These are phyloP conservation scores for Idris sp. DNA, from an alignment of 1,140 invertebrate species.

Conservation along the genomic window DNA sequence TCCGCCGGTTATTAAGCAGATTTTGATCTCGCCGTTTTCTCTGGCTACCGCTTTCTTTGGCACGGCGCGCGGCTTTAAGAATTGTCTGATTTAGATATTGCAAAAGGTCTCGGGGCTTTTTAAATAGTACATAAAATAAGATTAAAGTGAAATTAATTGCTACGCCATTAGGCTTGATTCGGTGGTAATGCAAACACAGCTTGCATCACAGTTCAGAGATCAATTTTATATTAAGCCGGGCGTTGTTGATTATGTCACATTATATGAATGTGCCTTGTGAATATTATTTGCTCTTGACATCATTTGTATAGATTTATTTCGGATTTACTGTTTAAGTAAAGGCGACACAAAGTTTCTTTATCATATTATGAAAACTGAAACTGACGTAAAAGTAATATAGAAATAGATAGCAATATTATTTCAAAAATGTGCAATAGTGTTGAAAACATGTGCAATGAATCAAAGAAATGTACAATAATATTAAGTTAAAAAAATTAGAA, in stretches of 20 bases:
- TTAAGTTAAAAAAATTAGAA: too few relatives aligned
- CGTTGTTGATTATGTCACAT: constrained; percentile 36
- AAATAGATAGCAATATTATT: too few relatives aligned
- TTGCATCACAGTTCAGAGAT: constrained; percentile 53
- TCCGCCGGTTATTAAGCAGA: constrained; percentile 64
- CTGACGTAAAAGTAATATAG: too few relatives aligned
- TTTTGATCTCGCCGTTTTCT: constrained; percentile 58
- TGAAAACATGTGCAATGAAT: too few relatives aligned
- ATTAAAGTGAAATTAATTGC: constrained; percentile 45
- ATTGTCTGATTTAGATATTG: constrained; percentile 32
- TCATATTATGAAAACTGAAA: too few relatives aligned
- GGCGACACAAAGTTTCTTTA: too few relatives aligned
- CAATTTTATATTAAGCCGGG: constrained; percentile 30
- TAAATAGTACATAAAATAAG: constrained; percentile 10
- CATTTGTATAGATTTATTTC: constrained; percentile 7
- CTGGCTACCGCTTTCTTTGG: constrained; percentile 22
- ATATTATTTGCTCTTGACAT: constrained; percentile 40
- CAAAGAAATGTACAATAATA: too few relatives aligned
- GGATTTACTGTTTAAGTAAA: too few relatives aligned
- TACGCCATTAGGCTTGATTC: constrained; percentile 28
- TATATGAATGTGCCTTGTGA: constrained; percentile 24
- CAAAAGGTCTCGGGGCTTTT: constrained; percentile 1
- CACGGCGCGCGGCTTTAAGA: constrained; percentile 20
- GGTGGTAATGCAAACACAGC: not conserved
- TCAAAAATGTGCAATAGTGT: too few relatives aligned